Conservation (phyloP, 2,113 vertebrate genomes). For the Mormoops blainvillei region DNA sequence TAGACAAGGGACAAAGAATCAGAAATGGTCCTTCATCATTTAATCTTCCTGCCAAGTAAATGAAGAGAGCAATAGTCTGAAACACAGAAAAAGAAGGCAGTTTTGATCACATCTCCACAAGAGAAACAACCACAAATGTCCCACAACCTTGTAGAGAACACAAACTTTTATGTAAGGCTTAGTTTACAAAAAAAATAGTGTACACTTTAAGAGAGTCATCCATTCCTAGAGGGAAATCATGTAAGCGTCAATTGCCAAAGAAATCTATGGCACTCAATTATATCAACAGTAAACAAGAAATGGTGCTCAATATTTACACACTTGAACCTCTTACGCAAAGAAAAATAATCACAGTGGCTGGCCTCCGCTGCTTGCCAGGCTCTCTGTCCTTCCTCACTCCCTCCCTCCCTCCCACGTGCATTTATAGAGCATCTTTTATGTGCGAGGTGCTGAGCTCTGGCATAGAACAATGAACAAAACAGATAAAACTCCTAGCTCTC, state of each 20-base stretch:
- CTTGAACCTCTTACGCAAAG: not conserved
- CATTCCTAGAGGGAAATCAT: not conserved
- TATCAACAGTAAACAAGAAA: not conserved
- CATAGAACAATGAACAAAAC: not conserved
- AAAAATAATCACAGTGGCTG: not conserved
- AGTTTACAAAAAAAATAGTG: not conserved
- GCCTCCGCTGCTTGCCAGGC: not conserved
- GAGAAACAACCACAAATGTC: not conserved
- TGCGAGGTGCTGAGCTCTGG: not conserved
- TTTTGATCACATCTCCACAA: not conserved
- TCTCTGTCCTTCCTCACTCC: not conserved
- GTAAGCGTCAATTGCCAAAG: not conserved
- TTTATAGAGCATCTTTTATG: not conserved
- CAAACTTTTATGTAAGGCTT: not conserved
- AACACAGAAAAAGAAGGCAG: slow-evolving; percentile 54
- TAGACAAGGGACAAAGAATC: slow-evolving; percentile 90
- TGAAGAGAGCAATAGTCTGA: slow-evolving; percentile 89
- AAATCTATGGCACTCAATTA: not conserved
- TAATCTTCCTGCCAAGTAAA: slow-evolving; percentile 83
- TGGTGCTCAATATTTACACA: not conserved
- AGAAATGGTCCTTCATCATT: slow-evolving; percentile 84
- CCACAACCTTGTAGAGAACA: not conserved
- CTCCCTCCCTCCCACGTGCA: not conserved
- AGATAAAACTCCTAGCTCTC: not conserved
- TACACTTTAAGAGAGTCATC: not conserved